phyloP scores from a whole-genome alignment of 2,113 vertebrate species.

The Nothocercus nigrocapillus region DNA sequence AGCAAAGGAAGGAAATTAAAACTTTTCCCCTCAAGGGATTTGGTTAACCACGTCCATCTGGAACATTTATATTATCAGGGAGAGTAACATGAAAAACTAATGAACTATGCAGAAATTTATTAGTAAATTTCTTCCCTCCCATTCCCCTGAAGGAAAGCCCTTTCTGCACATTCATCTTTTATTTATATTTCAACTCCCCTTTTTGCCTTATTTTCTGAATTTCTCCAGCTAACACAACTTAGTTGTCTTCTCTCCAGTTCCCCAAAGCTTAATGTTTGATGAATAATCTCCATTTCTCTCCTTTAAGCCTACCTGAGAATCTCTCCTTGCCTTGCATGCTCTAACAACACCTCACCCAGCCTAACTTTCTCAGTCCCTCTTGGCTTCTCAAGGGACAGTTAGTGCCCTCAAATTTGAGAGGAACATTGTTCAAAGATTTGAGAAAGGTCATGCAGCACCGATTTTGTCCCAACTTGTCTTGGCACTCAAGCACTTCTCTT shows the following conservation, averaged over 20 bases:
- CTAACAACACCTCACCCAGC: background rate
- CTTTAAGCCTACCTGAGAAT: background rate
- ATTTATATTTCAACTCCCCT: background rate
- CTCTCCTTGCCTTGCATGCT: background rate
- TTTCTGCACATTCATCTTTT: background rate
- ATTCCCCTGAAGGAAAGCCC: background rate
- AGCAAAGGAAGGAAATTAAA: slow-evolving; percentile 3
- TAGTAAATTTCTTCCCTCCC: background rate
- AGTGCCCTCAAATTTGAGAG: background rate
- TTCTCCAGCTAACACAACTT: background rate
- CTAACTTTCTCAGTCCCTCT: background rate
- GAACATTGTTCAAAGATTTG: background rate
- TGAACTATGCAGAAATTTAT: background rate
- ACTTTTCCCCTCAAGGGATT: background rate
- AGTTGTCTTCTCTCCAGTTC: background rate
- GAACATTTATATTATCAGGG: background rate
- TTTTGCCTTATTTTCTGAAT: background rate
- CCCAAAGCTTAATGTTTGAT: background rate
- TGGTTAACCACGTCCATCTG: slow-evolving; percentile 9
- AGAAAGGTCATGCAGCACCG: background rate
- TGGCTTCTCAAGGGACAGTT: background rate
- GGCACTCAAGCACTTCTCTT: background rate
- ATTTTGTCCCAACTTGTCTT: background rate
- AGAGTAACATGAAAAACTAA: background rate
- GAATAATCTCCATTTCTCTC: background rate